Evolutionary conservation across 1,140 invertebrate genomes (phyloP).

Genomic region (Scaptomyza montana): DNA sequence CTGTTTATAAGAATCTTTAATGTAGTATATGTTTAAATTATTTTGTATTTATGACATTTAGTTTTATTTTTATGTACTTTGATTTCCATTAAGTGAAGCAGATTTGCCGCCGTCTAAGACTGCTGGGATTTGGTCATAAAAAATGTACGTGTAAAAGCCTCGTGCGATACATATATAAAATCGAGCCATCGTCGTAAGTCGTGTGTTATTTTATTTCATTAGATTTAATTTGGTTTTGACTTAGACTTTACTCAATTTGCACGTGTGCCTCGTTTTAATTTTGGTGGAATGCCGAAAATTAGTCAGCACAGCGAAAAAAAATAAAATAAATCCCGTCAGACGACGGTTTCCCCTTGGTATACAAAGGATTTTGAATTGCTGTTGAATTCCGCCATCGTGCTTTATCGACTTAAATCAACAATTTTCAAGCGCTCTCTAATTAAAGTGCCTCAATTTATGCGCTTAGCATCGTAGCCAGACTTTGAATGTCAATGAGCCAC

Average conservation of each 20-base stretch:
- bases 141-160: constrained; percentile 11
- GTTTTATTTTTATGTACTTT: constrained; percentile 76
- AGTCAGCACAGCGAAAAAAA: constrained; percentile 28
- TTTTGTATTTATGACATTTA: constrained; percentile 75
- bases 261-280: constrained; percentile 52
- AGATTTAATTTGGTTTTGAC: constrained; percentile 59
- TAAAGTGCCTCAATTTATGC: constrained; percentile 73
- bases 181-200: constrained; percentile 19
- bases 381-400: constrained; percentile 29
- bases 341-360: constrained; percentile 11
- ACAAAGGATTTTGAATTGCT: constrained; percentile 38
- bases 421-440: constrained; percentile 57
- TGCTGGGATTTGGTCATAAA: constrained; percentile 26
- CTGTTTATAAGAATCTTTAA: constrained; percentile 35
- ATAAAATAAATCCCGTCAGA: constrained; percentile 46
- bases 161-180: constrained; percentile 26
- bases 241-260: constrained; percentile 35
- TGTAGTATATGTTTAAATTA: constrained; percentile 16
- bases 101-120: constrained; percentile 35
- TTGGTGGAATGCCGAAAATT: constrained; percentile 44
- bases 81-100: constrained; percentile 69
- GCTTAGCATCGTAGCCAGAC: background rate
- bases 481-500: constrained; percentile 27
- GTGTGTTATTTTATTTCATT: constrained; percentile 63
- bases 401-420: constrained; percentile 38